A percentile compares a stretch with the other conserved stretches of the same genome.
Evolutionary conservation across 2,797 vertebrate species (phyloP).

Genomic region (Emys orbicularis): DNA sequence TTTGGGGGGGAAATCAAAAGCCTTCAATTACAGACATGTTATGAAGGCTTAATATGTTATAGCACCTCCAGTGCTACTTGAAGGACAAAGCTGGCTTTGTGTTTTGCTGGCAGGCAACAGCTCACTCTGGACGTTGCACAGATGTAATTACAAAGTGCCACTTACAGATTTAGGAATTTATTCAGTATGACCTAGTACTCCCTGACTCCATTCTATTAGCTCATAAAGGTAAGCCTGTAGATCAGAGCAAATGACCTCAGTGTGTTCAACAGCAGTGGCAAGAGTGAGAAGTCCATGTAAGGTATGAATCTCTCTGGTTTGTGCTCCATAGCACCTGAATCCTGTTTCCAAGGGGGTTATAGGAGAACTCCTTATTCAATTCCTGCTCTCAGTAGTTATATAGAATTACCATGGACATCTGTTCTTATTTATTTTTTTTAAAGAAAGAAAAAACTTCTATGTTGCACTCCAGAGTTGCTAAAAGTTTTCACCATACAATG

Average conservation of each 20-base stretch:
- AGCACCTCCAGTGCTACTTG: neutral
- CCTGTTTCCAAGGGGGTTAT: constrained; percentile 11
- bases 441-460: constrained; percentile 11
- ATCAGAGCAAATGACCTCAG: neutral
- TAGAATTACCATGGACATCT: constrained; percentile 48
- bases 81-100: constrained; percentile 17
- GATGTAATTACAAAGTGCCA: constrained; percentile 1
- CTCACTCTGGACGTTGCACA: constrained; percentile 13
- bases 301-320: neutral
- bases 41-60: neutral
- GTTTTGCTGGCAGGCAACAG: neutral
- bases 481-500: neutral
- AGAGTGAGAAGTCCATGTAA: neutral
- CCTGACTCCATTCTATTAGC: neutral
- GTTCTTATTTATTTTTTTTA: constrained; percentile 14
- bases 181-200: constrained; percentile 16
- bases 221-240: neutral
- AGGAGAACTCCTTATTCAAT: neutral
- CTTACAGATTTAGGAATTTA: neutral
- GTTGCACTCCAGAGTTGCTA: neutral
- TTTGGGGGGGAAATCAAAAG: constrained; percentile 56
- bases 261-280: neutral
- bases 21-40: neutral
- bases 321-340: constrained; percentile 14
- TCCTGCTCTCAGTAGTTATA: constrained; percentile 25